Percentiles rank a stretch among this genome's conserved stretches.
These are phyloP conservation scores for Cavia aperea DNA, from an alignment of 2,113 vertebrate genomes.

Conservation along the genomic window DNA sequence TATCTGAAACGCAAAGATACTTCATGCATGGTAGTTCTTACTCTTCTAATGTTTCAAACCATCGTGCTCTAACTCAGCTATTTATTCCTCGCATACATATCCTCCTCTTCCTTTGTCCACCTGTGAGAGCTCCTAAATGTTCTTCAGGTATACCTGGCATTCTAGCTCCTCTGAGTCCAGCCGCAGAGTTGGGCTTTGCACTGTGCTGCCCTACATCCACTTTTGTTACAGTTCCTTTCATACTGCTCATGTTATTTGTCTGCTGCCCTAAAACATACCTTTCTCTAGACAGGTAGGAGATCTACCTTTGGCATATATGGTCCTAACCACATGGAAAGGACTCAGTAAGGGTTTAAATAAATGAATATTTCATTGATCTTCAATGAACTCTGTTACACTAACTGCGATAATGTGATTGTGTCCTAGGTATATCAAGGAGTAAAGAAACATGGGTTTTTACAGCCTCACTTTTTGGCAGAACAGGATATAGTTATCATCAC, in stretches of 20 bases:
- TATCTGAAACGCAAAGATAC: neutral
- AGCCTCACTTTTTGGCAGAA: conserved; percentile 92
- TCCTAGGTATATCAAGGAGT: conserved; percentile 94
- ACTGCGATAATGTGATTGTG: conserved; percentile 28
- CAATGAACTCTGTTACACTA: neutral
- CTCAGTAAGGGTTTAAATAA: neutral
- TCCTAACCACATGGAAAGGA: neutral
- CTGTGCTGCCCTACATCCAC: neutral
- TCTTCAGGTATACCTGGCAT: neutral
- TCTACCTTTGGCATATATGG: neutral
- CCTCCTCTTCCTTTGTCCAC: neutral
- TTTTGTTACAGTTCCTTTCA: neutral
- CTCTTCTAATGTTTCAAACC: neutral
- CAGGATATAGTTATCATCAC: conserved; percentile 99
- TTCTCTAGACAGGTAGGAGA: neutral
- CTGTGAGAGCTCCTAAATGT: neutral
- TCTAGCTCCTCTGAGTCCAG: conserved; percentile 1
- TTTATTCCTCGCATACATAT: neutral
- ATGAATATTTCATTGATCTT: neutral
- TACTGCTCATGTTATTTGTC: neutral
- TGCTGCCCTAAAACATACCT: neutral
- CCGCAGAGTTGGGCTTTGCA: neutral
- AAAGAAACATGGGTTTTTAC: conserved; percentile 96
- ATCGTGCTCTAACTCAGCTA: neutral
- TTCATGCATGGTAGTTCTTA: neutral